A percentile compares a stretch with the other conserved stretches of the same genome.
phyloP scores from a whole-genome alignment of 1,140 invertebrate species.

The Brachionus sp. region DNA sequence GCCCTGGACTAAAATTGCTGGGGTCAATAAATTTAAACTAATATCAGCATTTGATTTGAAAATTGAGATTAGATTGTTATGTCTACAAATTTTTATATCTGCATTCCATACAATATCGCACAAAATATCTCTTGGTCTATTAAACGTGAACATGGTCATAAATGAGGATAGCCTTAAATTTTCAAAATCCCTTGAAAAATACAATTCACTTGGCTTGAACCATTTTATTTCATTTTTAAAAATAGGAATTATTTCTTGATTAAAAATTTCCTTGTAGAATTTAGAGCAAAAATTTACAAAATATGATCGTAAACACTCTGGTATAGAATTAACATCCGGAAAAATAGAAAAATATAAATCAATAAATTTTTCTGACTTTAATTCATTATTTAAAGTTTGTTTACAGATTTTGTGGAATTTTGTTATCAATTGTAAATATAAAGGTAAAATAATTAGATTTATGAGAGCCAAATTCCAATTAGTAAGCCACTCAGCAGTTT shows the following conservation, averaged over 20 bases:
- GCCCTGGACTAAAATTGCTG: neutral
- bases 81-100: neutral
- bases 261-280: neutral
- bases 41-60: neutral
- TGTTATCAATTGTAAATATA: neutral
- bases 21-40: neutral
- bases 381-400: neutral
- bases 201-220: neutral
- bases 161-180: too few relatives aligned
- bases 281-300: neutral
- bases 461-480: constrained; percentile 1
- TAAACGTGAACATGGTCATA: too few relatives aligned
- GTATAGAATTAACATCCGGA: neutral
- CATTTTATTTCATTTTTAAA: neutral
- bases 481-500: neutral
- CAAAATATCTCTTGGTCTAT: neutral
- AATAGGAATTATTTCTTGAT: neutral
- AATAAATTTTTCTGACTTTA: neutral
- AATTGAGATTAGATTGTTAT: neutral
- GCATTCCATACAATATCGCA: neutral
- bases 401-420: neutral
- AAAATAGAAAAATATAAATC: neutral
- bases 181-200: neutral
- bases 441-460: neutral
- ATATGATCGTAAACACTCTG: neutral